Percentiles rank a stretch among this genome's conserved stretches.
Conservation (phyloP, 2,888 invertebrate species). For the Mycalesis mineus region DNA sequence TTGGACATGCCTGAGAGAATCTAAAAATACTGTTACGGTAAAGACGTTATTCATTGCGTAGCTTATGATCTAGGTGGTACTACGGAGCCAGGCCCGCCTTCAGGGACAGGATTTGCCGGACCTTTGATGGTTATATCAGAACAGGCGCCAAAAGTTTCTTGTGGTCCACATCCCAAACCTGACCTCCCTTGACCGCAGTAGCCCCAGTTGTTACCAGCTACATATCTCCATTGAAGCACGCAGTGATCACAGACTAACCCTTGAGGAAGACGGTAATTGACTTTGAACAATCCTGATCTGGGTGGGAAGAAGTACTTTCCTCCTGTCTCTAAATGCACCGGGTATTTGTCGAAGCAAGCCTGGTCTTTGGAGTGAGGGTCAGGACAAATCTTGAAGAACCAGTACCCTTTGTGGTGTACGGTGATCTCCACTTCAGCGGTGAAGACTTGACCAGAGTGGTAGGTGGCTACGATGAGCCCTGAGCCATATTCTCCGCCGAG, state of each 20-base stretch:
- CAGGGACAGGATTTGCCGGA: conserved; percentile 18
- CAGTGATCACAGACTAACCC: conserved; percentile 87
- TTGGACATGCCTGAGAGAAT: neutral
- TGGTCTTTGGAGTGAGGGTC: conserved; percentile 83
- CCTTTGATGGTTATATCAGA: conserved; percentile 85
- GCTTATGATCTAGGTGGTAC: neutral
- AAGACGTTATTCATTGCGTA: neutral
- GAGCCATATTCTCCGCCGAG: conserved; percentile 88
- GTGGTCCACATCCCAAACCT: conserved; percentile 89
- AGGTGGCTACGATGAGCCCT: conserved; percentile 85
- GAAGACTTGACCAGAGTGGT: conserved; percentile 81
- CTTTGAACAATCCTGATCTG: conserved; percentile 82
- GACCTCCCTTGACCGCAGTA: conserved; percentile 82
- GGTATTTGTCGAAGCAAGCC: conserved; percentile 84
- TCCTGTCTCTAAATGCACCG: conserved; percentile 77
- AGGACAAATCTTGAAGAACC: conserved; percentile 88
- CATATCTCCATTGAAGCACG: conserved; percentile 91
- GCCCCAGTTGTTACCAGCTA: conserved; percentile 91
- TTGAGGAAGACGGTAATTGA: conserved; percentile 78
- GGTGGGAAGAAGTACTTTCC: conserved; percentile 83
- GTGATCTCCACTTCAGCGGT: conserved; percentile 87
- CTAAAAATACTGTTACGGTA: conserved; percentile 1
- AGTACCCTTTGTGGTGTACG: conserved; percentile 89
- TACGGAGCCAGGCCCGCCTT: neutral
- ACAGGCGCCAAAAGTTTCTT: conserved; percentile 90